Percentiles rank a stretch among this genome's conserved stretches.
Evolutionary conservation across 2,888 invertebrate genomes (phyloP).

Genomic region (Cheilosia vernalis): DNA sequence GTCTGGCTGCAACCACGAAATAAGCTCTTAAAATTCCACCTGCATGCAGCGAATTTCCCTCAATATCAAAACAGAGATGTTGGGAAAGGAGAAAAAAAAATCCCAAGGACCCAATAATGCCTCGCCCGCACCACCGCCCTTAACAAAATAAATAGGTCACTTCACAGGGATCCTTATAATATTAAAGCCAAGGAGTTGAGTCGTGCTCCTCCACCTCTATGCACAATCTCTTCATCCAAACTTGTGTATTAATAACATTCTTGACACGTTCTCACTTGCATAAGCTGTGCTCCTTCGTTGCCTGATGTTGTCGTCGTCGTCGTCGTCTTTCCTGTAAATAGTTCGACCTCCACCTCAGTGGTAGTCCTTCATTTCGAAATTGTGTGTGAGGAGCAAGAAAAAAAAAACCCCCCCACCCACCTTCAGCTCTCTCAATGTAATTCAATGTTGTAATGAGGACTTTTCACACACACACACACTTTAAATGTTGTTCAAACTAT

Average conservation of each 20-base stretch:
- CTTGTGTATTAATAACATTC: constrained; percentile 56
- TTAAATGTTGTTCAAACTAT: constrained; percentile 62
- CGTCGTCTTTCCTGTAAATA: constrained; percentile 17
- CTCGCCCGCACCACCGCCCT: too few species aligned
- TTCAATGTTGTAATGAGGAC: constrained; percentile 68
- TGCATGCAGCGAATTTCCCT: background rate
- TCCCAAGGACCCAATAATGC: constrained; percentile 4
- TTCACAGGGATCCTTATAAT: constrained; percentile 25
- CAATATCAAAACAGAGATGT: constrained; percentile 11
- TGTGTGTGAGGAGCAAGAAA: background rate
- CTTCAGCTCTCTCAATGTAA: constrained; percentile 22
- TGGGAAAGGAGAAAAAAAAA: background rate
- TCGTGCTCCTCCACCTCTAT: background rate
- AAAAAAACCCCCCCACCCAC: background rate
- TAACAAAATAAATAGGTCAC: constrained; percentile 45
- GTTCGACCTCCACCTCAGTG: constrained; percentile 27
- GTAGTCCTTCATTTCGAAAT: constrained; percentile 37
- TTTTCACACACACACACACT: constrained; percentile 35
- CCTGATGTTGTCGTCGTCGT: constrained; percentile 23
- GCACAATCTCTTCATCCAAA: background rate
- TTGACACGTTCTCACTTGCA: constrained; percentile 61
- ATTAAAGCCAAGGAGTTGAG: constrained; percentile 1
- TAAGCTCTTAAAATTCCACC: background rate
- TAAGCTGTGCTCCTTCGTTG: constrained; percentile 10
- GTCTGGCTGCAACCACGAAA: background rate